Evolutionary conservation across 2,888 invertebrate species (phyloP), one percentile per base, ranked within the genome.

Genomic region (Blastobasis lacticolella): DNA sequence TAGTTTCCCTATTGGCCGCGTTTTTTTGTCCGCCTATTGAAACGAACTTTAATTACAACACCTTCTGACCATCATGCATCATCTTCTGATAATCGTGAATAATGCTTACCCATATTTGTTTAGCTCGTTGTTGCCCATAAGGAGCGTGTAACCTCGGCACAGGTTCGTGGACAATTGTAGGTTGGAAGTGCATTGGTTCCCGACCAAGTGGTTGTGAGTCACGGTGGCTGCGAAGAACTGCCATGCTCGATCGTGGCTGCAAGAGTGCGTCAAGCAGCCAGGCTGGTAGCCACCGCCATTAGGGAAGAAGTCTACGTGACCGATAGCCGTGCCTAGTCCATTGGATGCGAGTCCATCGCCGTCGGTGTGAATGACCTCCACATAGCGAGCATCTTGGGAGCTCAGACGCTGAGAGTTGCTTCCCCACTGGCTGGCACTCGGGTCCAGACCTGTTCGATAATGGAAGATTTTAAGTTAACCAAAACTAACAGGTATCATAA

Each of bases 291-390:
- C 89, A 0, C 97, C 97, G 0, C 95, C 95, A 65, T 97, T 97
- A 0, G 95, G 94, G 75, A 92, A 97, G 79, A 95, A 96, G 80
- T 97, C 97, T 0, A 95, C 91, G 70, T 96, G 93, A 0, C 95
- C 97, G 44, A 94, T 89, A 0, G 92, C 90, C 61, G 92, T 92
- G 23, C 91, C 90, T 58, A 95, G 91, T 0, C 97, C 97, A 46
- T 76, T 69, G 4, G 66, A 48, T 0, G 60, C 38, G 5, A 66
- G 6, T 4, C 78, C 76, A 37, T 54, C 54, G 1, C 69, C 71
- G 44, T 81, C 81, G 0, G 83, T 82, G 51, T 83, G 82, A 10
- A 83, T 77, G 0, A 81, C 74, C 66, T 82, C 82, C 0, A 83
- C 81, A 55, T 78, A 79, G 0, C n/a, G 10, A 2, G 81, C 83